Evolutionary conservation across 2,113 vertebrate species (phyloP), one percentile per base, ranked within the genome.

Genomic region (Megaleporinus macrocephalus): DNA sequence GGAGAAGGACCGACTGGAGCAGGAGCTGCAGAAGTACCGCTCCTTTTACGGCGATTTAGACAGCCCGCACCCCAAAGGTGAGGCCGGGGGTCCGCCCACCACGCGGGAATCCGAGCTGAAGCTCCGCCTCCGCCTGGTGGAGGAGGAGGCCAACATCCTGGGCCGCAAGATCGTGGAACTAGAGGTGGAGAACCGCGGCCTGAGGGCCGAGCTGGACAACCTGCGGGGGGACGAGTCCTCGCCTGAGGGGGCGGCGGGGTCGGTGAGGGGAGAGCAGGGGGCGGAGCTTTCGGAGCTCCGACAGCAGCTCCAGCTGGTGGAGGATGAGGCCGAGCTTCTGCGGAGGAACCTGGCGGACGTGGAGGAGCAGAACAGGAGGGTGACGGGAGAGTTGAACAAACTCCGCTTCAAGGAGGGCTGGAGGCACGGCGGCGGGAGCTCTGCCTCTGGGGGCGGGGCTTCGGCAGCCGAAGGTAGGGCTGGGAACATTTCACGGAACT

Each of bases 101-200:
- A 98, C 96, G 47, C 94, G 98, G 13, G 97, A 99, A 87, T 96
- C 98, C 0, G 98, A 98, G 78, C 95, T 99, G 62, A 99, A 98
- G 89, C 95, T 99, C 5, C 91, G 98, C 24, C 88, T 99, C 57
- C 94, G 97, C 27, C 90, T 99, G 77, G 98, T 99, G 86, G 98
- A 99, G 86, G 98, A 99, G 81, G 98, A 99, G 90, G 98, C 98
- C 86, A 99, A 98, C 90, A 99, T 99, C 87, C 93, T 99, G 1
- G 97, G 97, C 79, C 94, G 98, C 80, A 99, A 99, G 89, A 99
- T 99, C 70, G 96, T 99, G 0, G 98, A 99, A 82, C 85, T 99
- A 55, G 98, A 99, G 91, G 96, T 99, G 74, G 98, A 99, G 91
- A 99, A 99, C 55, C 92, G 97, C 53, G 97, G 97, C 70, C 90